phyloP scores from a whole-genome alignment of 2,113 vertebrate genomes.

The Sterrhoptilus dennistouni region DNA sequence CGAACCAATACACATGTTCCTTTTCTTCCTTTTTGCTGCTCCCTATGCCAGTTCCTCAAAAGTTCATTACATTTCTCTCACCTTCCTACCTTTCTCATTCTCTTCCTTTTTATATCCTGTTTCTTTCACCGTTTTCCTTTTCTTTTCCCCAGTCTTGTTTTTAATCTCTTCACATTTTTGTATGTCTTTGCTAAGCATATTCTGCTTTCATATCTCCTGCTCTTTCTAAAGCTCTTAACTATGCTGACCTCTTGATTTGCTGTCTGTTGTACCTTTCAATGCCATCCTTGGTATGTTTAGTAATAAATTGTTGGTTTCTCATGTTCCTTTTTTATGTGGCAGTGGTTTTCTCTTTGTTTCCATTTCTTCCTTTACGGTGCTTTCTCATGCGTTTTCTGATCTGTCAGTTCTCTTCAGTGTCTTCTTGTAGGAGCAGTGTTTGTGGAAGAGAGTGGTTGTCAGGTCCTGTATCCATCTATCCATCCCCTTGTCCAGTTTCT shows the following conservation, averaged over 20 bases:
- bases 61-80: background rate
- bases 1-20: background rate
- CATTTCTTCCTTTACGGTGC: background rate
- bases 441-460: background rate
- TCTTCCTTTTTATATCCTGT: background rate
- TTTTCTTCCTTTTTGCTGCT: background rate
- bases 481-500: background rate
- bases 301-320: background rate
- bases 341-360: background rate
- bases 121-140: background rate
- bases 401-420: background rate
- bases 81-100: background rate
- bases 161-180: background rate
- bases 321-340: background rate
- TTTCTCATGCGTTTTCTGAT: background rate
- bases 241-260: background rate
- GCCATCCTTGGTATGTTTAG: background rate
- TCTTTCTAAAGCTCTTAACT: background rate
- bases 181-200: background rate
- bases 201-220: rapidly evolving
- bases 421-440: background rate
- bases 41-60: background rate
- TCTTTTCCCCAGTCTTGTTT: background rate
- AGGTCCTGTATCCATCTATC: background rate
- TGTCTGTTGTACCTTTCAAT: background rate